Evolutionary conservation across 1,140 invertebrate genomes (phyloP).

Genomic region (Procambarus virginalis): DNA sequence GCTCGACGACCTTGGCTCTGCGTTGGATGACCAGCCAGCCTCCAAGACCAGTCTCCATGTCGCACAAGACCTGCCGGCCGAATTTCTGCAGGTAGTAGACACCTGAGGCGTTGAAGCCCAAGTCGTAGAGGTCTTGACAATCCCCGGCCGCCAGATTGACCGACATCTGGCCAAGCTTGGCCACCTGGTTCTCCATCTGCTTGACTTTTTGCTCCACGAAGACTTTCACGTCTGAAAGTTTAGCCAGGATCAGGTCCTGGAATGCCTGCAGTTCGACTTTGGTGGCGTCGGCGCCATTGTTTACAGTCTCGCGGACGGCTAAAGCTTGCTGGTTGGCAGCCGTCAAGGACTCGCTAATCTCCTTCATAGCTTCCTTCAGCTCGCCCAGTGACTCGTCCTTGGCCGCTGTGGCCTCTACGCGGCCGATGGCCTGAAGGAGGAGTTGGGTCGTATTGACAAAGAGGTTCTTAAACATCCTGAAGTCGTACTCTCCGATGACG

Average conservation of each 20-base stretch:
- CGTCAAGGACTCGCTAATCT: conserved; percentile 30
- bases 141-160: conserved; percentile 29
- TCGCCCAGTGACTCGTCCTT: conserved; percentile 10
- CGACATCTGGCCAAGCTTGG: conserved; percentile 12
- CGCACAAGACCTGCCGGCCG: conserved; percentile 53
- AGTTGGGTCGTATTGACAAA: conserved; percentile 40
- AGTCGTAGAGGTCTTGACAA: conserved; percentile 54
- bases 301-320: conserved; percentile 17
- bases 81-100: conserved; percentile 57
- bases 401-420: conserved; percentile 11
- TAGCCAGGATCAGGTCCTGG: conserved; percentile 18
- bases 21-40: conserved; percentile 61
- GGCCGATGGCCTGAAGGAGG: conserved; percentile 12
- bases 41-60: conserved; percentile 54
- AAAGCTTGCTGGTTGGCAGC: neutral
- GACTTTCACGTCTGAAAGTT: conserved; percentile 36
- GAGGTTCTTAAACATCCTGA: conserved; percentile 37
- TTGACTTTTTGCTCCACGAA: conserved; percentile 32
- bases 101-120: conserved; percentile 48
- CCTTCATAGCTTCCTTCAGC: conserved; percentile 15
- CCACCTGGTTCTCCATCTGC: conserved; percentile 13
- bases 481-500: conserved; percentile 45
- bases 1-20: conserved; percentile 25
- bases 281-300: conserved; percentile 36
- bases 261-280: conserved; percentile 22